A percentile compares a stretch with the other conserved stretches of the same genome.
These are phyloP conservation scores for Halocynthia aurantium DNA, from an alignment of 23 tunicate species.

Conservation along the genomic window DNA sequence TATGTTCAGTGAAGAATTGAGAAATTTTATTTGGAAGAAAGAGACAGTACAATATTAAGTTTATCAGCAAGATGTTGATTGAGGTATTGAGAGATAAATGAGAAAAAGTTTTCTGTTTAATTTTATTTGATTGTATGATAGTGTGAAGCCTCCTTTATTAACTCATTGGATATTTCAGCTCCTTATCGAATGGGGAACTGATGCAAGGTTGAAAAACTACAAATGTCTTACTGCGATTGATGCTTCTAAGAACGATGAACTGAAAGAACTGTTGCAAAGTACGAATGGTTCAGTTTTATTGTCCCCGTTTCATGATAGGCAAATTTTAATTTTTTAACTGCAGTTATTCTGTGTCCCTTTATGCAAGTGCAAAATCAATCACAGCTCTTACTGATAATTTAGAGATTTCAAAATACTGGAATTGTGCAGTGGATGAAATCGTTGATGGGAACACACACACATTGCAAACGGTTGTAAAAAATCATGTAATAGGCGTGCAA, in stretches of 20 bases:
- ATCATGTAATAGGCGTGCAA: constrained; percentile 69
- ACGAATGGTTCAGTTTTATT: background rate
- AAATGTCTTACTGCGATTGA: constrained; percentile 71
- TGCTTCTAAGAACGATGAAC: constrained; percentile 58
- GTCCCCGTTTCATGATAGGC: background rate
- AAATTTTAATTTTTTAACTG: background rate
- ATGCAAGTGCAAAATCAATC: background rate
- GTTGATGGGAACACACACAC: constrained; percentile 26
- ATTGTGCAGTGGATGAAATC: constrained; percentile 46
- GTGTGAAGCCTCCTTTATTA: background rate
- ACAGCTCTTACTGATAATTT: background rate
- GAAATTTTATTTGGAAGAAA: too few relatives aligned
- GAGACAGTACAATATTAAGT: background rate
- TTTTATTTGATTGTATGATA: background rate
- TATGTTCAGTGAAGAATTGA: too few relatives aligned
- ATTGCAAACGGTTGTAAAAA: constrained; percentile 43
- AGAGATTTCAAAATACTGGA: constrained; percentile 27
- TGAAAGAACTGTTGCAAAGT: constrained; percentile 55
- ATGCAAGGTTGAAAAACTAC: constrained; percentile 46
- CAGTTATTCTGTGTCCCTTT: background rate
- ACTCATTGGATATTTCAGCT: constrained; percentile 18
- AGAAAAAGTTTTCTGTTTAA: background rate
- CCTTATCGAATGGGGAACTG: constrained; percentile 89
- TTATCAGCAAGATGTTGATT: background rate
- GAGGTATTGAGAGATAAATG: background rate